These are phyloP conservation scores for Tetrao urogallus DNA, from an alignment of 2,113 vertebrate genomes.

Conservation along the genomic window DNA sequence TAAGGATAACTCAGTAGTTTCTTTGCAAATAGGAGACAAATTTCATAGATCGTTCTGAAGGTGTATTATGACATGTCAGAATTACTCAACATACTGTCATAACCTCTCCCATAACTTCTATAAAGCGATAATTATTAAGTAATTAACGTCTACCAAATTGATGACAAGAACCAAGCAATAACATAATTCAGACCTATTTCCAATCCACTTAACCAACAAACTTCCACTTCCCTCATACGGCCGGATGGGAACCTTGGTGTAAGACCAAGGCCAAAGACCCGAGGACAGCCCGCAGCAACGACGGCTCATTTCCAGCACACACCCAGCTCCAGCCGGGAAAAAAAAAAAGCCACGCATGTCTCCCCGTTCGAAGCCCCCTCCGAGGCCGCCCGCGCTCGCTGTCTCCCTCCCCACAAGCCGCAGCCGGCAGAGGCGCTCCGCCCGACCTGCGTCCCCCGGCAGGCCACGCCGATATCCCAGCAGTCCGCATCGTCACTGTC, in stretches of 20 bases:
- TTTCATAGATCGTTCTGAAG: neutral
- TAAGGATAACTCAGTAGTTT: neutral
- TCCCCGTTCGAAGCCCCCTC: neutral
- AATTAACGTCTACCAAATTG: neutral
- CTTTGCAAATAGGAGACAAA: neutral
- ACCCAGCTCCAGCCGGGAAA: rapidly evolving
- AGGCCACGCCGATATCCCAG: conserved; percentile 72
- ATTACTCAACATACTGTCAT: rapidly evolving
- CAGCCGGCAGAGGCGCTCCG: neutral
- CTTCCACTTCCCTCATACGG: rapidly evolving
- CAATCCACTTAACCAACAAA: neutral
- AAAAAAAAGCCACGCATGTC: neutral
- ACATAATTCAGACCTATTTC: neutral
- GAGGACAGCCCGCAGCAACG: neutral
- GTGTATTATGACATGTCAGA: neutral
- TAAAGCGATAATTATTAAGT: neutral
- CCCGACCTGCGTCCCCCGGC: conserved; percentile 47
- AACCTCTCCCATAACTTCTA: neutral
- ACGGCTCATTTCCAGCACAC: neutral
- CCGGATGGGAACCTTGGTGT: neutral
- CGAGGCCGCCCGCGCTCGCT: no score
- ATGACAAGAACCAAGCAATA: neutral
- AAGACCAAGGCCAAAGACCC: neutral
- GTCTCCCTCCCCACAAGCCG: neutral
- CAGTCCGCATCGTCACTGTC: conserved; percentile 71